Evolutionary conservation across 2,797 vertebrate species (phyloP).

Genomic region (Rhyacichthys aspro): DNA sequence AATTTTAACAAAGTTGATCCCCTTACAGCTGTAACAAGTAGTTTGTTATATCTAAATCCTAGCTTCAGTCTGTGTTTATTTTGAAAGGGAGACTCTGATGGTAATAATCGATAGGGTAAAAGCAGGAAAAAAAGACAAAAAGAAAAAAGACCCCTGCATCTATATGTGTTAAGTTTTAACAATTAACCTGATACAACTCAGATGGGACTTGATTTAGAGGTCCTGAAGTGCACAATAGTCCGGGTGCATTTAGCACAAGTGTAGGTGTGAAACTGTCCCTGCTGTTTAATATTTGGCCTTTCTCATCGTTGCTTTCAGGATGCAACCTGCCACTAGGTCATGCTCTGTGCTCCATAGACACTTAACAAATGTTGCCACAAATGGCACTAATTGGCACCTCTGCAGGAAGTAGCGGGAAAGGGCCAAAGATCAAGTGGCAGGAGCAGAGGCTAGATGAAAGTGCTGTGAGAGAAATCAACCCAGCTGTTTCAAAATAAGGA

Average conservation of each 20-base stretch:
- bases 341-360: constrained; percentile 59
- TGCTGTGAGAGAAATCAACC: constrained; percentile 63
- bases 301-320: constrained; percentile 51
- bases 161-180: constrained; percentile 35
- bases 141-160: too few relatives aligned
- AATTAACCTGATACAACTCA: constrained; percentile 52
- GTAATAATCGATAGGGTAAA: constrained; percentile 47
- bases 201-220: constrained; percentile 34
- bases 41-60: constrained; percentile 61
- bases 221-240: constrained; percentile 57
- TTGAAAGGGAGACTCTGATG: constrained; percentile 48
- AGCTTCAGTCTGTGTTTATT: constrained; percentile 47
- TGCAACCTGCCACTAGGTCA: constrained; percentile 52
- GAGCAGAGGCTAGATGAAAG: constrained; percentile 52
- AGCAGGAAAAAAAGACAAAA: too few relatives aligned
- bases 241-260: constrained; percentile 75
- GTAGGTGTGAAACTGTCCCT: constrained; percentile 75
- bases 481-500: constrained; percentile 66
- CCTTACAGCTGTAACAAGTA: constrained; percentile 56
- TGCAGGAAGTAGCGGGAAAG: constrained; percentile 77
- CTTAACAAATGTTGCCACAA: constrained; percentile 79
- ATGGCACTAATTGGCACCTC: constrained; percentile 87
- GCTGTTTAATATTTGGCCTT: constrained; percentile 72
- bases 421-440: constrained; percentile 79
- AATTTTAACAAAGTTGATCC: constrained; percentile 70